Percentiles rank a stretch among this genome's conserved stretches.
These are phyloP conservation scores for Sebastes nivosus DNA, from an alignment of 2,797 vertebrate genomes.

Conservation along the genomic window DNA sequence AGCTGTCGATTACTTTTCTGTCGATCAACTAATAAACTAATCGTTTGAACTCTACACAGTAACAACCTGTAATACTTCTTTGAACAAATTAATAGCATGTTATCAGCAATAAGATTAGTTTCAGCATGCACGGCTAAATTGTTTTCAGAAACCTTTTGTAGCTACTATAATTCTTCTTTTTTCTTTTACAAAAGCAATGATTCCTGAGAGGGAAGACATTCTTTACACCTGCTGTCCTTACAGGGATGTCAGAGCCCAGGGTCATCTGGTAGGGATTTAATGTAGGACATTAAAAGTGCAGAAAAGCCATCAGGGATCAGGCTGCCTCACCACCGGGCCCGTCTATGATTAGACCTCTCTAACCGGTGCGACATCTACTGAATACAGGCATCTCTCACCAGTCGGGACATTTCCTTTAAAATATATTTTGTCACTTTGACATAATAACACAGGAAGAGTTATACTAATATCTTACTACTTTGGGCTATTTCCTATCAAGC, in stretches of 20 bases:
- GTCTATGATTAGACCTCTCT: neutral
- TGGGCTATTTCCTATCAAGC: neutral
- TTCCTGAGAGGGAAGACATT: neutral
- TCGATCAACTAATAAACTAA: neutral
- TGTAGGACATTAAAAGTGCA: neutral
- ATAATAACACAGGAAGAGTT: neutral
- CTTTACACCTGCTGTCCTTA: neutral
- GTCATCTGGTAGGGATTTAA: slow-evolving; percentile 10
- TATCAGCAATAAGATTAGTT: neutral
- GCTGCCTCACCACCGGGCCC: neutral
- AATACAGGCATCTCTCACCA: neutral
- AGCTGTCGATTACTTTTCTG: neutral
- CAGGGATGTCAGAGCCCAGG: neutral
- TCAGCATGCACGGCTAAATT: neutral
- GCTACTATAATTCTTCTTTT: neutral
- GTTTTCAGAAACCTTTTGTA: neutral
- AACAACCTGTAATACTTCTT: neutral
- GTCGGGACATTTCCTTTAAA: neutral
- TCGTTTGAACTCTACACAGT: neutral
- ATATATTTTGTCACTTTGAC: neutral
- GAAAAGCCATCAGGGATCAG: neutral
- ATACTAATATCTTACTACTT: neutral
- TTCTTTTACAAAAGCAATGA: neutral
- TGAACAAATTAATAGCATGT: neutral
- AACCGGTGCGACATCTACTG: neutral